Conservation (phyloP, 2,113 vertebrate species). For the human region DNA sequence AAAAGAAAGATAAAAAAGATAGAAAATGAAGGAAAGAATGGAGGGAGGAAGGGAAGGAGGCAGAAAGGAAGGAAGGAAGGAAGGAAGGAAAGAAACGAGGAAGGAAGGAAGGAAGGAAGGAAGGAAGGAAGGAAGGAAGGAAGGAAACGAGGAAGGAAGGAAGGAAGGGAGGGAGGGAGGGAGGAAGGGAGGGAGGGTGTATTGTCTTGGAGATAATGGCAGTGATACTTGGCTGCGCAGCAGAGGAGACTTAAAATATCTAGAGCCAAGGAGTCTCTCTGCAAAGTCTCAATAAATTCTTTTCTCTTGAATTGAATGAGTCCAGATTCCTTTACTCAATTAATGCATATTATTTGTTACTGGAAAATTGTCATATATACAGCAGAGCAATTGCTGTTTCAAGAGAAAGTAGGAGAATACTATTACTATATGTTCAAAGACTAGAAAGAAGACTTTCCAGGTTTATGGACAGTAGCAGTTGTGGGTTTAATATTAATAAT, state of each 20-base stretch:
- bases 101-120: not conserved
- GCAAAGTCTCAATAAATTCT: not conserved
- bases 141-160: too few species aligned
- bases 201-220: not conserved
- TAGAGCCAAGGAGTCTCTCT: not conserved
- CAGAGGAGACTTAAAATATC: not conserved
- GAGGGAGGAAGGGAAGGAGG: not conserved
- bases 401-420: not conserved
- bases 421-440: not conserved
- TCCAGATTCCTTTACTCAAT: not conserved
- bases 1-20: not conserved
- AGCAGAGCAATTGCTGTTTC: not conserved
- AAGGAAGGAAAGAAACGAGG: fast-evolving
- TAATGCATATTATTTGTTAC: not conserved
- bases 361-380: not conserved
- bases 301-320: not conserved
- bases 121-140: not conserved
- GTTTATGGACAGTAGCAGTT: not conserved
- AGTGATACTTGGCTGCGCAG: not conserved
- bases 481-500: not conserved
- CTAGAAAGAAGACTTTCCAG: not conserved
- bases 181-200: fast-evolving
- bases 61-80: fast-evolving
- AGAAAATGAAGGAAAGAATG: not conserved
- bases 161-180: not conserved